A percentile compares a stretch with the other conserved stretches of the same genome.
phyloP scores from a whole-genome alignment of 2,113 vertebrate genomes.

The Gulo gulo region DNA sequence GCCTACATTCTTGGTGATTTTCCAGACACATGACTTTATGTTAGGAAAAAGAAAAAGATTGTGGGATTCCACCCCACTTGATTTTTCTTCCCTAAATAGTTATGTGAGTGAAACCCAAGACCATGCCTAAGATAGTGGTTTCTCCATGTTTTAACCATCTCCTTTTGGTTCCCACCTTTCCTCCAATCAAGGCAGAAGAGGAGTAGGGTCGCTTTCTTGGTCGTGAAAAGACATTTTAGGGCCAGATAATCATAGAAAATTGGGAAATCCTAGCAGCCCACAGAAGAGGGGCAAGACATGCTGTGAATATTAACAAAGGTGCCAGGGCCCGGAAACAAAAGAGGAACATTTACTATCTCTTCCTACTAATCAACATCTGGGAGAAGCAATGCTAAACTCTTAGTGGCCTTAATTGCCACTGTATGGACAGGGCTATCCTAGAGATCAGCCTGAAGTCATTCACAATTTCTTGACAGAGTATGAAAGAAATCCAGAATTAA shows the following conservation, averaged over 20 bases:
- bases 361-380: neutral
- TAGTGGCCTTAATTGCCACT: neutral
- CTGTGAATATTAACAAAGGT: neutral
- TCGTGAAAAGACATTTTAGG: neutral
- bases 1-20: neutral
- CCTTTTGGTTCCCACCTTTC: neutral
- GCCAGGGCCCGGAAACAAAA: neutral
- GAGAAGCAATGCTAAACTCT: slow-evolving; percentile 6
- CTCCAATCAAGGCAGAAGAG: neutral
- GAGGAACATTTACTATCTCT: neutral
- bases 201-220: neutral
- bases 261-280: neutral
- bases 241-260: neutral
- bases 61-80: neutral
- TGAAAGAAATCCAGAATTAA: slow-evolving; percentile 42
- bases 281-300: neutral
- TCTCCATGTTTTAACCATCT: neutral
- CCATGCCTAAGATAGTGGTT: neutral
- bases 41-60: neutral
- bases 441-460: neutral
- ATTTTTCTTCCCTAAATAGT: neutral
- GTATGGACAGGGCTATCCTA: neutral
- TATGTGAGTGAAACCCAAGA: neutral
- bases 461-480: slow-evolving; percentile 25
- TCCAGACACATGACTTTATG: neutral